phyloP scores from a whole-genome alignment of 2,888 invertebrate genomes.

The Andricus quercusramuli region DNA sequence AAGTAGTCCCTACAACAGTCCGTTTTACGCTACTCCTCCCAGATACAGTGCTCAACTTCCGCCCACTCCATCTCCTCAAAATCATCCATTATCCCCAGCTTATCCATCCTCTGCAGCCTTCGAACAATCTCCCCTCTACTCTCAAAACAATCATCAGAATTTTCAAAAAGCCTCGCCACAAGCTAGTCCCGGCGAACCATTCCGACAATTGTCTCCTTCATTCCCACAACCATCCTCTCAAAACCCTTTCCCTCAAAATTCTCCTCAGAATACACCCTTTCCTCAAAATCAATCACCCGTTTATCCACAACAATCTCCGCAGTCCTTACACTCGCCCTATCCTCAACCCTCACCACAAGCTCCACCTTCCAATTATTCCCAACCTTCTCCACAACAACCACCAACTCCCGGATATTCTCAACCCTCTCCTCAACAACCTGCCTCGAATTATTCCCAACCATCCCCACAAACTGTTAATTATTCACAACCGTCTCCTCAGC shows the following conservation, averaged over 20 bases:
- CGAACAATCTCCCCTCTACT: conserved; percentile 72
- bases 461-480: conserved; percentile 53
- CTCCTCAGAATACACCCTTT: conserved; percentile 59
- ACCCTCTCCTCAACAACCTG: conserved; percentile 76
- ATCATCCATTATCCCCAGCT: conserved; percentile 81
- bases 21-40: conserved; percentile 76
- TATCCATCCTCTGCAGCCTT: conserved; percentile 80
- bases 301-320: conserved; percentile 69
- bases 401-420: conserved; percentile 79
- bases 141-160: conserved; percentile 67
- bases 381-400: conserved; percentile 68
- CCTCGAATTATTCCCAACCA: conserved; percentile 61
- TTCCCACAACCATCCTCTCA: conserved; percentile 66
- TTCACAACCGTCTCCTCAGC: conserved; percentile 46
- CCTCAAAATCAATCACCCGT: conserved; percentile 64
- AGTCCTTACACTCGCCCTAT: conserved; percentile 73
- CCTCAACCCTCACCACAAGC: conserved; percentile 76
- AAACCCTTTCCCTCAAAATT: conserved; percentile 62
- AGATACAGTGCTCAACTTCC: conserved; percentile 89
- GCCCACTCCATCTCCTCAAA: conserved; percentile 82
- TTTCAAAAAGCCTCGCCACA: conserved; percentile 71
- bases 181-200: conserved; percentile 47
- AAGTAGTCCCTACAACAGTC: conserved; percentile 89
- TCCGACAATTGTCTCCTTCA: conserved; percentile 65
- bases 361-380: conserved; percentile 69